Evolutionary conservation across 2,888 invertebrate genomes (phyloP), one percentile per base, ranked within the genome.

Genomic region (Heliconius ismenius): DNA sequence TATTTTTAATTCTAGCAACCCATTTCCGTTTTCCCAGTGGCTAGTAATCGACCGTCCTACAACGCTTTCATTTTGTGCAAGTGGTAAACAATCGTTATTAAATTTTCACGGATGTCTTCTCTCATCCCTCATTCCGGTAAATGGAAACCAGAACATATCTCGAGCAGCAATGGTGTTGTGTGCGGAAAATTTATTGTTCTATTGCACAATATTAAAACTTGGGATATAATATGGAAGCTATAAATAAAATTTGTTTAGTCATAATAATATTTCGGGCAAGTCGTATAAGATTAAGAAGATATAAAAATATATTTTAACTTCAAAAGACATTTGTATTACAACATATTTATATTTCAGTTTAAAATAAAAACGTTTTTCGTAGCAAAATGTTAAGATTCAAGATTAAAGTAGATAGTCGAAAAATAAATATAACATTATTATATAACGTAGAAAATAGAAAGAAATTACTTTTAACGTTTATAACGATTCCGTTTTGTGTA

Each of bases 31-130:
- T 79, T 78, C 80, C 77, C 79, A 76, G 75, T 76, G 67, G 76
- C 76, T 84, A 82, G 83, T 89, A 90, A 90, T 90, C 88, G 88
- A 84, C 84, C 86, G 86, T 86, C 88, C 90, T 88, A 84, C 88
- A 84, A 89, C 85, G 85, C 84, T 89, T 91, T 90, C 88, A 90
- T 91, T 92, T 89, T 88, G 88, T 85, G 87, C 89, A 80, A 89
- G 89, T 91, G 87, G 92, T 91, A 92, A 92, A 92, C 92, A 93
- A 92, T 93, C 90, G 90, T 93, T 93, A 92, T 93, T 93, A 92
- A 92, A 93, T 92, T 93, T 91, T 88, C 90, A 91, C 91, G 91
- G 90, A 87, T 90, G 89, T 90, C 90, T 90, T 88, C 87, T 86
- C 85, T 84, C 87, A 84, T 88, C 86, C 83, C 85, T 88, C 84